phyloP scores from a whole-genome alignment of 2,113 vertebrate genomes.

The Poicephalus meyeri region DNA sequence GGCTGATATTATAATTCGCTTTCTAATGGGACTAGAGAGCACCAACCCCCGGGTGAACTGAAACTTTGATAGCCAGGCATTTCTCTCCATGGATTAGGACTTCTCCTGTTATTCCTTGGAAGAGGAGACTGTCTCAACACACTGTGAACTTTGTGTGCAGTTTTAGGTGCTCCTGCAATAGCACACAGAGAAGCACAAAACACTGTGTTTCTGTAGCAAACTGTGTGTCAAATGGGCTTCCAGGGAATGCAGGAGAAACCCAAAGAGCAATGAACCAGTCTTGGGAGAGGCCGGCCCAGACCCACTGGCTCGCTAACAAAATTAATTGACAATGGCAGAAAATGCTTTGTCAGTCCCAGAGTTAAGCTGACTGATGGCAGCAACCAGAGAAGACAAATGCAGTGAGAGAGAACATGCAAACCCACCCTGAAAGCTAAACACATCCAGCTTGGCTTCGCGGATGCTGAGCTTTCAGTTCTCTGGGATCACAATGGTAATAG shows the following conservation, averaged over 20 bases:
- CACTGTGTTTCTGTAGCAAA: background rate
- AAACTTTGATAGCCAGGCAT: background rate
- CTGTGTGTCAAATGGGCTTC: background rate
- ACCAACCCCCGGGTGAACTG: background rate
- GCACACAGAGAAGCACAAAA: background rate
- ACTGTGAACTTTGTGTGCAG: background rate
- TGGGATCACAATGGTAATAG: fast-evolving
- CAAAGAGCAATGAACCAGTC: background rate
- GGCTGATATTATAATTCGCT: background rate
- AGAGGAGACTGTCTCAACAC: background rate
- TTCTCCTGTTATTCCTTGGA: background rate
- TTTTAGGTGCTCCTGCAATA: background rate
- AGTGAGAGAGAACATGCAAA: background rate
- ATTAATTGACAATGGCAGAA: background rate
- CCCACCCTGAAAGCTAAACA: background rate
- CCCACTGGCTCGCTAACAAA: background rate
- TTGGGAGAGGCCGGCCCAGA: background rate
- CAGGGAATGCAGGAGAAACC: background rate
- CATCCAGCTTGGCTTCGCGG: background rate
- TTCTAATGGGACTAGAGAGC: background rate
- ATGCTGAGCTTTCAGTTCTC: background rate
- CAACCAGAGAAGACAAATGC: background rate
- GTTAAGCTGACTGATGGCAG: background rate
- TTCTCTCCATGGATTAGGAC: background rate
- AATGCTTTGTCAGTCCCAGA: background rate